phyloP scores from a whole-genome alignment of 92 coral and sea anemone genomes.

The Epizoanthus ramosus region DNA sequence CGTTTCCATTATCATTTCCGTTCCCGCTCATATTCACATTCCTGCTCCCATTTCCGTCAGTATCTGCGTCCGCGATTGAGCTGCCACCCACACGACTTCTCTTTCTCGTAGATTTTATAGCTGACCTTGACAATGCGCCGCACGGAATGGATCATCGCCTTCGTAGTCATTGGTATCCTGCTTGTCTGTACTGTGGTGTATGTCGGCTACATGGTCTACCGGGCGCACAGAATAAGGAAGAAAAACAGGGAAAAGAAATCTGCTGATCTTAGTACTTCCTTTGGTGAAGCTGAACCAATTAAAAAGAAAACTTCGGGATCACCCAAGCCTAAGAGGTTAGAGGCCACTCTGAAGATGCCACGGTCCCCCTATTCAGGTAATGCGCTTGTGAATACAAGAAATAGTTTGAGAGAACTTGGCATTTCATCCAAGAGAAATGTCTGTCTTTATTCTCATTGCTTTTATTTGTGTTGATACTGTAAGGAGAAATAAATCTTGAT shows the following conservation, averaged over 20 bases:
- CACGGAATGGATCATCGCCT: conserved; percentile 59
- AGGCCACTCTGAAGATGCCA: conserved; percentile 67
- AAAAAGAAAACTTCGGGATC: conserved; percentile 16
- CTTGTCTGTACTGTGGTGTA: conserved; percentile 43
- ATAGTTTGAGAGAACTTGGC: too few relatives aligned
- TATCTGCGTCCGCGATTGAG: neutral
- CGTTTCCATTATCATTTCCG: too few relatives aligned
- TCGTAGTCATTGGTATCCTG: conserved; percentile 48
- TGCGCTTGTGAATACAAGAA: too few relatives aligned
- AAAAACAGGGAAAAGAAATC: conserved; percentile 45
- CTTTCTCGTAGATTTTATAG: neutral
- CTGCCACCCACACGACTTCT: neutral
- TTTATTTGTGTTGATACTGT: too few relatives aligned
- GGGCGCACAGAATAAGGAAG: conserved; percentile 46
- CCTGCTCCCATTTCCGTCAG: too few relatives aligned
- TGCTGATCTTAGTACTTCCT: conserved; percentile 39
- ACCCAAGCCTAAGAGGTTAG: conserved; percentile 60
- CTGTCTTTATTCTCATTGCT: too few relatives aligned
- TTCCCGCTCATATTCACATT: too few relatives aligned
- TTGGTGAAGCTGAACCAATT: conserved; percentile 36
- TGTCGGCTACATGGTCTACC: conserved; percentile 48
- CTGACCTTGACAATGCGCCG: conserved; percentile 43
- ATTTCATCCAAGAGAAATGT: too few relatives aligned
- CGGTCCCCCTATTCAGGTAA: conserved; percentile 59
- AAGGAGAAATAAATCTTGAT: too few relatives aligned